phyloP scores from a whole-genome alignment of 2,888 invertebrate species.

The Synanthedon tipuliformis region DNA sequence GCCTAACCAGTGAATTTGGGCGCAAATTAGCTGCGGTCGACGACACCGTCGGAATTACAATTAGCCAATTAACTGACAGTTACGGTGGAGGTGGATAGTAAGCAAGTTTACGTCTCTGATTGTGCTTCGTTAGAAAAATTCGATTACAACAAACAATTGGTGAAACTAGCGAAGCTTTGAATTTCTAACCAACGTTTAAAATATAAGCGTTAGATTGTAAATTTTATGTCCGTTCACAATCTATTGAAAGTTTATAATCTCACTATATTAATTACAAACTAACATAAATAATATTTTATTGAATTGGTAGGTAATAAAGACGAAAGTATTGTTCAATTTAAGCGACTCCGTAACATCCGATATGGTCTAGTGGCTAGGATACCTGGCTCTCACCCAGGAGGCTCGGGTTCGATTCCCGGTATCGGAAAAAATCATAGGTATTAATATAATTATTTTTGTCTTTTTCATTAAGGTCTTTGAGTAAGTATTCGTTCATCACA shows the following conservation, averaged over 20 bases:
- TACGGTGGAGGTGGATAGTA: conserved; percentile 6
- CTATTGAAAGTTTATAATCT: too few species aligned
- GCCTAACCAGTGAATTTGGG: conserved; percentile 34
- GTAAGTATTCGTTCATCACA: too few species aligned
- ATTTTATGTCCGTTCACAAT: too few species aligned
- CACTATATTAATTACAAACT: too few species aligned
- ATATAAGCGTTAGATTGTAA: too few species aligned
- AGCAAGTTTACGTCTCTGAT: conserved; percentile 7
- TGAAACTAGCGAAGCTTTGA: background rate
- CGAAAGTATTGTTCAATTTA: too few species aligned
- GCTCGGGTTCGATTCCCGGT: conserved; percentile 75
- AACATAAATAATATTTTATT: too few species aligned
- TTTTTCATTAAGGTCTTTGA: too few species aligned
- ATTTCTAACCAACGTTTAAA: too few species aligned
- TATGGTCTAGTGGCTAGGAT: conserved; percentile 75
- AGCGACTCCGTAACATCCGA: conserved; percentile 30
- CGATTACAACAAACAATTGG: conserved; percentile 8
- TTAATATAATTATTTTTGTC: too few species aligned
- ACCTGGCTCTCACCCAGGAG: conserved; percentile 73
- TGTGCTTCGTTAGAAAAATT: conserved; percentile 14
- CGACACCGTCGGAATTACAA: conserved; percentile 42
- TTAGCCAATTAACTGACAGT: conserved; percentile 20
- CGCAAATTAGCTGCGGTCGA: conserved; percentile 36
- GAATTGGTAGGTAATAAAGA: too few species aligned
- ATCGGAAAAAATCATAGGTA: conserved; percentile 56